Conservation (phyloP, 2,888 invertebrate genomes). For the Branchipolynoe longqiensis region DNA sequence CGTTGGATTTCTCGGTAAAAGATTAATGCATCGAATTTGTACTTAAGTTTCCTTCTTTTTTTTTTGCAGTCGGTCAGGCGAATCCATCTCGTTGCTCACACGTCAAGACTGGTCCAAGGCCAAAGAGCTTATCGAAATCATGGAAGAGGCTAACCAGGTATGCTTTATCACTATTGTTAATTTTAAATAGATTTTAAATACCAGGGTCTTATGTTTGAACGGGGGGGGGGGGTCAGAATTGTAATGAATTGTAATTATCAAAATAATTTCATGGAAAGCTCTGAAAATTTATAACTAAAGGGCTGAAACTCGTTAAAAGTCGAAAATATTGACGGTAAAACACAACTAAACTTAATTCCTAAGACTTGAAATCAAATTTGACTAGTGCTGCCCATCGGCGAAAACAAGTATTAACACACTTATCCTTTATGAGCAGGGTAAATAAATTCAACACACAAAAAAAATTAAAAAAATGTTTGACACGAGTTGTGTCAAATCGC, state of each 20-base stretch:
- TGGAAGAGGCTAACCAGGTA: slow-evolving; percentile 91
- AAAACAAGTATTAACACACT: background rate
- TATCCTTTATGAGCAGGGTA: background rate
- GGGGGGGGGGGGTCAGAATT: no score
- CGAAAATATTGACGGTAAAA: no score
- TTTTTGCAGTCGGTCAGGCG: slow-evolving; percentile 86
- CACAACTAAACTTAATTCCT: no score
- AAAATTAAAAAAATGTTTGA: background rate
- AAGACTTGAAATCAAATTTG: no score
- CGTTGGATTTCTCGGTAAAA: no score
- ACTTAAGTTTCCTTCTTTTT: background rate
- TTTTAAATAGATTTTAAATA: no score
- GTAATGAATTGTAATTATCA: background rate
- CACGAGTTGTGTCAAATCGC: background rate
- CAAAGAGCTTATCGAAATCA: slow-evolving; percentile 89
- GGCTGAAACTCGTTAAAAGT: no score
- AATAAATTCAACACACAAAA: background rate
- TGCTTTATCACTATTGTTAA: slow-evolving; percentile 2
- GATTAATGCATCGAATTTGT: no score
- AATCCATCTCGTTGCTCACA: slow-evolving; percentile 91
- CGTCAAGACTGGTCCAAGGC: slow-evolving; percentile 91
- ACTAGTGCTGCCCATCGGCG: no score
- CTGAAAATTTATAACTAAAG: no score
- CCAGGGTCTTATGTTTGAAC: no score
- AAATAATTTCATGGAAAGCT: background rate